Evolutionary conservation across 2,797 vertebrate genomes (phyloP), one percentile per base, ranked within the genome.

Genomic region (Danio aesculapii): DNA sequence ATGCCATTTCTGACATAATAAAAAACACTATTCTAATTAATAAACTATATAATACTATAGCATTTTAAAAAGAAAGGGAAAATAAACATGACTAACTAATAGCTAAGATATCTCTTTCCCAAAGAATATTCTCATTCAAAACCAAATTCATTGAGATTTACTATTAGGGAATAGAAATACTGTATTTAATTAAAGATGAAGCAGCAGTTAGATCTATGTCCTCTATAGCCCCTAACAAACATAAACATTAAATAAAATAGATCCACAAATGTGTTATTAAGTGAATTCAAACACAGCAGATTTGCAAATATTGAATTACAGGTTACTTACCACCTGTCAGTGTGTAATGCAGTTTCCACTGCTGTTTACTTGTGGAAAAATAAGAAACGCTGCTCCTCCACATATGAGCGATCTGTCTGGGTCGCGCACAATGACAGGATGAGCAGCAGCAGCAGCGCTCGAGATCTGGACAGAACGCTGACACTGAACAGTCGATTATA

Each of bases 251-350:
- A 47, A 39, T 39, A 19, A 6, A 41, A 61, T 12, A 64, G 58
- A 2, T 62, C 21, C 1, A 14, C 14, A 7, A 11, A 49, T 59
- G 8, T 17, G 10, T 58, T 17, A 17, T 49, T 46, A n/a, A 46
- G 21, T 7, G 5, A 11, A 16, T 46, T 57, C 2, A 39, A 69
- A 61, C 13, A 2, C 53, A 59, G 13, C 17, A 41, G 46, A 52
- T 0, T 52, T 7, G 30, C 4, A 77, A 14, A 61, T 30, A 21
- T 43, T 39, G 8, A 68, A 47, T 30, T 30, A 19, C 17, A 16
- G 14, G 21, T 6, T 77, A 78, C 76, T 78, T 14, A 78, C 76
- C 76, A 78, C 64, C 55, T 78, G 19, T 77, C 13, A 59, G 53
- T 30, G 64, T 69, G 63, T 44, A 46, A 64, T 58, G 19, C 11